phyloP scores from a whole-genome alignment of 2,888 invertebrate genomes.

The Cephus pygmeus region DNA sequence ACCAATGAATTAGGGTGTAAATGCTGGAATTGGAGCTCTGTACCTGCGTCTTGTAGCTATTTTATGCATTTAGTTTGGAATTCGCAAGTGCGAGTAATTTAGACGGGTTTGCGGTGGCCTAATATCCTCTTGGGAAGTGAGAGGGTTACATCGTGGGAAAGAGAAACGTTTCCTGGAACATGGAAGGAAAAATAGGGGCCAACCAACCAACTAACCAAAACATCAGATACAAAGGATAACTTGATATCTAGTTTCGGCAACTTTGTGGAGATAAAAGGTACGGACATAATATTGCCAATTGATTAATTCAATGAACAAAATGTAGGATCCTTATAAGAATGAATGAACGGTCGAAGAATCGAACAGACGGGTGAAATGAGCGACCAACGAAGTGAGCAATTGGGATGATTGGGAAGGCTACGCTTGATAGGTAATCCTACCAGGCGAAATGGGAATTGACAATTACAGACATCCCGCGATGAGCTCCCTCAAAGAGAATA shows the following conservation, averaged over 20 bases:
- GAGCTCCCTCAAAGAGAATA: neutral
- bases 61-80: slow-evolving; percentile 21
- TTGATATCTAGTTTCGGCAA: neutral
- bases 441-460: neutral
- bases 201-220: neutral
- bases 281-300: neutral
- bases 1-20: neutral
- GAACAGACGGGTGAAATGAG: neutral
- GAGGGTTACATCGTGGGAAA: neutral
- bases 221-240: neutral
- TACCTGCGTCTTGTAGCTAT: slow-evolving; percentile 10
- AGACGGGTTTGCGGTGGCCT: slow-evolving; percentile 20
- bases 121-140: slow-evolving; percentile 20
- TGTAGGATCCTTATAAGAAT: neutral
- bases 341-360: neutral
- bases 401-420: neutral
- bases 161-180: neutral
- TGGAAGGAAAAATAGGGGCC: neutral
- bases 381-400: neutral
- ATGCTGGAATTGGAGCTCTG: neutral
- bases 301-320: too few species aligned
- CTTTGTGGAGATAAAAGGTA: neutral
- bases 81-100: slow-evolving; percentile 22
- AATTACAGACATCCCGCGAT: neutral
- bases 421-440: neutral